Conservation (phyloP, 92 coral and sea anemone genomes). For the Galaxea fascicularis region DNA sequence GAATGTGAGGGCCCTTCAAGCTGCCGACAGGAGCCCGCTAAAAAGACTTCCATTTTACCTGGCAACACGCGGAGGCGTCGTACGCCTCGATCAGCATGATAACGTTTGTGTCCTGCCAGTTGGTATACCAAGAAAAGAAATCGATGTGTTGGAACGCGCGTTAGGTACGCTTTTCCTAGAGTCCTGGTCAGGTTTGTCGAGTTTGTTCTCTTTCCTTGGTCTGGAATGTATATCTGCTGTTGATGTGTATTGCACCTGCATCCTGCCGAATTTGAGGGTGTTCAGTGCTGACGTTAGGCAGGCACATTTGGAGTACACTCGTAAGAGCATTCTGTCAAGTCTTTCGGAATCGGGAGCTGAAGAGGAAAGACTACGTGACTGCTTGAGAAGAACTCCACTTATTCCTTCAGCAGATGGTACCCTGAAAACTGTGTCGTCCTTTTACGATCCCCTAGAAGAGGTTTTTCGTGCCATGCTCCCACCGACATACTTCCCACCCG, state of each 20-base stretch:
- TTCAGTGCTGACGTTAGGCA: background rate
- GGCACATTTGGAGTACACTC: slow-evolving; percentile 23
- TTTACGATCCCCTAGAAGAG: slow-evolving; percentile 62
- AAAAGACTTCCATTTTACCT: slow-evolving; percentile 61
- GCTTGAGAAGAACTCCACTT: slow-evolving; percentile 31
- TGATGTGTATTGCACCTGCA: slow-evolving; percentile 27
- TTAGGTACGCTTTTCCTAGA: slow-evolving; percentile 51
- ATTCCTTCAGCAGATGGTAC: slow-evolving; percentile 58
- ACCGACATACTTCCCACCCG: slow-evolving; percentile 53
- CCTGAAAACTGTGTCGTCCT: slow-evolving; percentile 49
- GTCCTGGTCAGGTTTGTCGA: background rate
- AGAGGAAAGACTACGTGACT: background rate
- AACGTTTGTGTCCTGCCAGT: slow-evolving; percentile 42
- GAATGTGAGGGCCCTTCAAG: background rate
- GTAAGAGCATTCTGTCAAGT: background rate
- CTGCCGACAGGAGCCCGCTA: background rate
- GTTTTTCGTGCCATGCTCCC: slow-evolving; percentile 69
- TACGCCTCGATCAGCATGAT: slow-evolving; percentile 2
- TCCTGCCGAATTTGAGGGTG: slow-evolving; percentile 3
- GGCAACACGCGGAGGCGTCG: slow-evolving; percentile 50
- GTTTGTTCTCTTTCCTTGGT: slow-evolving; percentile 37
- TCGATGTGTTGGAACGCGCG: slow-evolving; percentile 37
- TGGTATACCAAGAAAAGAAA: slow-evolving; percentile 48
- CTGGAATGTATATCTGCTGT: slow-evolving; percentile 32
- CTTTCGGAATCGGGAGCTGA: background rate